Evolutionary conservation across 2,113 vertebrate species (phyloP), one percentile per base, ranked within the genome.

Genomic region (Chloroceryle aenea): DNA sequence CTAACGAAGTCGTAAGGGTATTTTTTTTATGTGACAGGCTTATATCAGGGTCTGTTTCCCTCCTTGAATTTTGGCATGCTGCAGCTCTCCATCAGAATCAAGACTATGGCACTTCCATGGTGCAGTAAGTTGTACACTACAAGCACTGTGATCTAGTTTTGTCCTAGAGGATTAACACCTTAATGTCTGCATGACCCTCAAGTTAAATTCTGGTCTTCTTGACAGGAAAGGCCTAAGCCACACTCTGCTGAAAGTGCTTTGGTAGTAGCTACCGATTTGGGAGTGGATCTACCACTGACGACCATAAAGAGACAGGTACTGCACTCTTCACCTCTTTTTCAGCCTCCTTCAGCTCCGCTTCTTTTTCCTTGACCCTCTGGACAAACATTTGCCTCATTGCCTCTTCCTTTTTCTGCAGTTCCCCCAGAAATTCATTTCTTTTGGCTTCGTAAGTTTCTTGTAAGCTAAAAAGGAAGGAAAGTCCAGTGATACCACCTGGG

Each of bases 361-460:
- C 99, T 76, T 99, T 99, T 95, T 99, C 99, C 94, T 99, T 99
- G 74, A 99, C 99, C 97, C 99, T 99, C 96, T 99, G 99, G 88
- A 99, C 99, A 72, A 99, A 99, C 99, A 99, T 99, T 96, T 99
- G 99, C 90, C 99, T 98, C 99, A 99, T 99, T 96, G 99, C 99
- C 92, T 99, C 99, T 97, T 99, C 99, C 93, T 99, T 99, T 95
- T 99, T 99, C 98, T 99, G 99, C 63, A 99, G 98, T 90, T 99
- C 99, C 10, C 99, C 99, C 97, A 99, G 98, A 97, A 99, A 99
- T 92, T 99, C 99, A 2, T 99, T 99, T 95, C 99, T 98, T 98
- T 99, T 99, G 45, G 99, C 99, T 97, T 99, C 99, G 0, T 99
- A 99, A 0, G 99, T 99, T 97, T 99, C 99, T 97, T 99, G 99